Percentiles rank a stretch among this genome's conserved stretches.
phyloP scores from a whole-genome alignment of 1,140 invertebrate genomes.

The Drosophila nikananu region DNA sequence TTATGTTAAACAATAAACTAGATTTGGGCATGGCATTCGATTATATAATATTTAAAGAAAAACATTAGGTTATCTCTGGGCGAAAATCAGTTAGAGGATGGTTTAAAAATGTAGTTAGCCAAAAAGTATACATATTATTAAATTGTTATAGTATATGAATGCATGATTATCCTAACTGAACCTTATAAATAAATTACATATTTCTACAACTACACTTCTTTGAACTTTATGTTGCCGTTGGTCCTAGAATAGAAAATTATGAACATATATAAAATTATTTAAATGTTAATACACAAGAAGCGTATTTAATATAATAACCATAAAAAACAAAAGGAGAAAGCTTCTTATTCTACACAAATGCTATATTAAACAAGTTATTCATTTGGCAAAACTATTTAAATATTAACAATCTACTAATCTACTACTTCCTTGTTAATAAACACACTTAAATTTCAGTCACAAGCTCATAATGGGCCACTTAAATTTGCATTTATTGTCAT shows the following conservation, averaged over 20 bases:
- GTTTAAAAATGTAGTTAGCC: background rate
- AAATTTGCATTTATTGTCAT: constrained; percentile 40
- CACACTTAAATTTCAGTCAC: background rate
- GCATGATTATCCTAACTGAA: background rate
- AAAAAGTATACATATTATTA: background rate
- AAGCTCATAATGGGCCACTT: constrained; percentile 16
- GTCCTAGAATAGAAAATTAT: background rate
- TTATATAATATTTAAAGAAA: background rate
- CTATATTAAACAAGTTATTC: background rate
- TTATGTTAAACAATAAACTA: constrained; percentile 4
- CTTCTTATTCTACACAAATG: too few species aligned
- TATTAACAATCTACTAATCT: background rate
- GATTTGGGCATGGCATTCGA: background rate
- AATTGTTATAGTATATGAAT: background rate
- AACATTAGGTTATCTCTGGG: background rate
- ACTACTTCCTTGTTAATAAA: too few species aligned
- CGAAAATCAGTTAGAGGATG: background rate
- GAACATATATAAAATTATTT: background rate
- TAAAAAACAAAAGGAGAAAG: too few species aligned
- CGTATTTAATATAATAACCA: too few species aligned
- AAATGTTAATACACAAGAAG: background rate
- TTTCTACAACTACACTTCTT: background rate
- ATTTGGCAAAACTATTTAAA: background rate
- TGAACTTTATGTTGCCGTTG: background rate
- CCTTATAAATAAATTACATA: background rate